Percentiles rank a stretch among this genome's conserved stretches.
Conservation (phyloP, 2,888 invertebrate genomes). For the Neoaliturus tenellus region DNA sequence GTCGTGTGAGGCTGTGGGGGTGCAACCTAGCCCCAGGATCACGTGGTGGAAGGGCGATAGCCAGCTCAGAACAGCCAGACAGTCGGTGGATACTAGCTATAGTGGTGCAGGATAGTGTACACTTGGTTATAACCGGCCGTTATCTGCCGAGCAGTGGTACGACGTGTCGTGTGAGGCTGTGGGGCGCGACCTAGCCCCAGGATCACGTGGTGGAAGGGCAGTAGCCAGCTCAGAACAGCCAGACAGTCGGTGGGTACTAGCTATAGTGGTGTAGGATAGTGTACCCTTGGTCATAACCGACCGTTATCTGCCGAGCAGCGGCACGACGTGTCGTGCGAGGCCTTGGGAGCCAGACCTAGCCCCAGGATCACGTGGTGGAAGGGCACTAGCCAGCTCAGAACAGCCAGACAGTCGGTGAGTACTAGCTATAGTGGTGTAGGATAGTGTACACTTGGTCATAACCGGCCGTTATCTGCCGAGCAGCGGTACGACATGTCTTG, state of each 20-base stretch:
- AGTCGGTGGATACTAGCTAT: conserved; percentile 80
- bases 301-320: conserved; percentile 83
- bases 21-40: conserved; percentile 82
- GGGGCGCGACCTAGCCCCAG: conserved; percentile 85
- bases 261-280: too few species aligned
- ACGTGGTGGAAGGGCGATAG: conserved; percentile 87
- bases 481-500: conserved; percentile 71
- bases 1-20: too few species aligned
- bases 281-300: conserved; percentile 80
- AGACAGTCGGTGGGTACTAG: conserved; percentile 80
- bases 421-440: too few species aligned
- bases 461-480: too few species aligned
- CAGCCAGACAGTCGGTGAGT: conserved; percentile 81
- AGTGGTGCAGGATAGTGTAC: too few species aligned
- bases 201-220: conserved; percentile 87
- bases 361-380: conserved; percentile 89
- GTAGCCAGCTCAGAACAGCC: conserved; percentile 80
- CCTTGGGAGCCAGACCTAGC: conserved; percentile 83
- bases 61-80: conserved; percentile 80
- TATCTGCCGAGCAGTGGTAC: conserved; percentile 83
- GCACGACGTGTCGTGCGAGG: conserved; percentile 84
- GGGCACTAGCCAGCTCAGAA: conserved; percentile 80
- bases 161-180: conserved; percentile 84
- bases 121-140: conserved; percentile 81
- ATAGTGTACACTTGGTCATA: conserved; percentile 75